A percentile compares a stretch with the other conserved stretches of the same genome.
phyloP scores from a whole-genome alignment of 2,888 invertebrate species.

The Cecidostiba fungosa region DNA sequence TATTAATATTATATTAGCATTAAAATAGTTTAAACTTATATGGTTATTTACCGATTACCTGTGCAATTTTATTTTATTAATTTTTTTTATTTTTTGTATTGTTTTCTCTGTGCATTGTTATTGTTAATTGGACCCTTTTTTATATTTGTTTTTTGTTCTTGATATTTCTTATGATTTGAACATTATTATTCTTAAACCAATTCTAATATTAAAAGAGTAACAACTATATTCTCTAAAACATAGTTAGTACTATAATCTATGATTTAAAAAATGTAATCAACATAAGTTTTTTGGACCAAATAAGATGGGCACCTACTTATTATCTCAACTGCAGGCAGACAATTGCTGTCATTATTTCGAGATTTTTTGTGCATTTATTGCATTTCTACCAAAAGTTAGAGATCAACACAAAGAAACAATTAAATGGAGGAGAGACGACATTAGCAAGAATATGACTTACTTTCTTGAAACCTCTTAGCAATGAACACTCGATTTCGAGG shows the following conservation, averaged over 20 bases:
- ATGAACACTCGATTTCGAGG: conserved; percentile 78
- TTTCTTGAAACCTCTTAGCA: conserved; percentile 79
- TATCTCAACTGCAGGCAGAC: conserved; percentile 67
- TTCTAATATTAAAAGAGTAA: conserved; percentile 10
- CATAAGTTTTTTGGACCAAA: conserved; percentile 49
- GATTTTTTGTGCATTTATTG: conserved; percentile 70
- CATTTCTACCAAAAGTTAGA: conserved; percentile 69
- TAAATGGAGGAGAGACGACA: conserved; percentile 77
- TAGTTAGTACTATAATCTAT: neutral
- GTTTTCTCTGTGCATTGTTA: neutral
- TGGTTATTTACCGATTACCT: neutral
- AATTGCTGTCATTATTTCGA: conserved; percentile 69
- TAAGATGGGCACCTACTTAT: conserved; percentile 61
- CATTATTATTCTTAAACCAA: neutral
- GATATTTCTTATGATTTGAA: neutral
- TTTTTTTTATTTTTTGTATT: neutral
- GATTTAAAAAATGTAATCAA: neutral
- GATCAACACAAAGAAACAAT: conserved; percentile 72
- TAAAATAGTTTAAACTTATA: conserved; percentile 2
- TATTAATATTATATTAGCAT: neutral
- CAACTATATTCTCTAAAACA: neutral
- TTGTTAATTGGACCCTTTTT: neutral
- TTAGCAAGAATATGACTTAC: conserved; percentile 78
- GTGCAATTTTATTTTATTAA: neutral
- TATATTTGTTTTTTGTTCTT: neutral